A percentile compares a stretch with the other conserved stretches of the same genome.
These are phyloP conservation scores for Takifugu ocellatus DNA, from an alignment of 2,797 vertebrate species.

Conservation along the genomic window DNA sequence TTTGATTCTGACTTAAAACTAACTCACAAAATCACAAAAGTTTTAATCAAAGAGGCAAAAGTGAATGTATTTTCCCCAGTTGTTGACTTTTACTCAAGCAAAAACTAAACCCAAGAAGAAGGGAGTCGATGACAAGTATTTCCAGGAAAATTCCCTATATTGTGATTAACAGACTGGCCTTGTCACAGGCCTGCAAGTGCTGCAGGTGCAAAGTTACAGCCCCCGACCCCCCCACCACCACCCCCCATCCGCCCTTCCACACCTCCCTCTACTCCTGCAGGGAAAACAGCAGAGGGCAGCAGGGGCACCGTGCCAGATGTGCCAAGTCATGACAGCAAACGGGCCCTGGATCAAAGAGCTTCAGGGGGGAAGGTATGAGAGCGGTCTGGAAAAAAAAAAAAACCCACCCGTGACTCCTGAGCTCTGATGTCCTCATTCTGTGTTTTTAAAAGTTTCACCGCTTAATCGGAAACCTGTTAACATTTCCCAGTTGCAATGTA, in stretches of 20 bases:
- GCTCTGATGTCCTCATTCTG: slow-evolving; percentile 24
- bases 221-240: not conserved
- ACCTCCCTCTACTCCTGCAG: slow-evolving; percentile 1
- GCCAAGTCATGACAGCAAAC: slow-evolving; percentile 54
- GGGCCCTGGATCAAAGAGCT: slow-evolving; percentile 39
- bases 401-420: slow-evolving; percentile 1
- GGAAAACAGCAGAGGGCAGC: slow-evolving; percentile 39
- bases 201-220: slow-evolving; percentile 61
- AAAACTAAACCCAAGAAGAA: not conserved
- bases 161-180: slow-evolving; percentile 33
- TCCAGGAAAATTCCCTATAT: slow-evolving; percentile 44
- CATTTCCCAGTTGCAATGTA: slow-evolving; percentile 28
- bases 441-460: slow-evolving; percentile 6
- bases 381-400: slow-evolving; percentile 25
- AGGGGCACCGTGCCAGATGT: slow-evolving; percentile 51
- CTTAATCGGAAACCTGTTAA: slow-evolving; percentile 19
- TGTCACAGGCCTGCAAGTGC: slow-evolving; percentile 32
- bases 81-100: not conserved
- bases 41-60: too few relatives aligned
- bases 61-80: too few relatives aligned
- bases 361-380: slow-evolving; percentile 21
- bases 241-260: slow-evolving; percentile 4
- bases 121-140: slow-evolving; percentile 33
- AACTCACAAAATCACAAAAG: too few relatives aligned
- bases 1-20: too few relatives aligned